Evolutionary conservation across 2,113 vertebrate species (phyloP), one percentile per base, ranked within the genome.

Genomic region (Chaetodon trifascialis): DNA sequence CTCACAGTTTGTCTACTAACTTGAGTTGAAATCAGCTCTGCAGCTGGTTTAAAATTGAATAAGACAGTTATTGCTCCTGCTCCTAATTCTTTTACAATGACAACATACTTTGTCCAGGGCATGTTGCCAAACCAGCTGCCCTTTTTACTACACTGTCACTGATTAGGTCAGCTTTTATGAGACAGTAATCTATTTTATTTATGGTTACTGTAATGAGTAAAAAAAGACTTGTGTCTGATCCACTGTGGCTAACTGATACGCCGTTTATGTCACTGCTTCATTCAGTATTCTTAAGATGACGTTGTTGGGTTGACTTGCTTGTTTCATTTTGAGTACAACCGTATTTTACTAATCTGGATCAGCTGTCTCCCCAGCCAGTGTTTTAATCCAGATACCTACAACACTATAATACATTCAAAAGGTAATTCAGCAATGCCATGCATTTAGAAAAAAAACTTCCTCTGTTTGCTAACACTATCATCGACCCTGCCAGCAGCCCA

Each of bases 11-110:
- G 2, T 4, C 8, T 40, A 40, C 2, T n/a, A 44, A 64, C 62
- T 64, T 44, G 5, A 44, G 11, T 7, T 40, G 36, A 63, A 15
- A 23, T 23, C n/a, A 25, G 21, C 16, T 42, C 38, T 72, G 38
- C 69, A 19, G 56, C 64, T 67, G 17, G n/a, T 77, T 77, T 46
- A 56, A 66, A 55, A 54, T 42, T 14, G 42, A n/a, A 64, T 6
- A 1, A 19, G 16, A 21, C 16, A 11, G 2, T 34, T 60, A 19
- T 12, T 69, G 19, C 12, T 40, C 1, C 5, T 21, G 5, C 19
- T 65, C 40, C 40, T 72, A 47, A 73, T 72, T 58, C 42, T 25
- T 58, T 30, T 21, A 4, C 11, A 73, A 58, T 65, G 51, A 64
- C 25, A 7, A 17, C 64, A 55, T 49, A n/a, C 54, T n/a, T 47